These are phyloP conservation scores for Dendroctonus valens DNA, from an alignment of 1,140 invertebrate species.

Conservation along the genomic window DNA sequence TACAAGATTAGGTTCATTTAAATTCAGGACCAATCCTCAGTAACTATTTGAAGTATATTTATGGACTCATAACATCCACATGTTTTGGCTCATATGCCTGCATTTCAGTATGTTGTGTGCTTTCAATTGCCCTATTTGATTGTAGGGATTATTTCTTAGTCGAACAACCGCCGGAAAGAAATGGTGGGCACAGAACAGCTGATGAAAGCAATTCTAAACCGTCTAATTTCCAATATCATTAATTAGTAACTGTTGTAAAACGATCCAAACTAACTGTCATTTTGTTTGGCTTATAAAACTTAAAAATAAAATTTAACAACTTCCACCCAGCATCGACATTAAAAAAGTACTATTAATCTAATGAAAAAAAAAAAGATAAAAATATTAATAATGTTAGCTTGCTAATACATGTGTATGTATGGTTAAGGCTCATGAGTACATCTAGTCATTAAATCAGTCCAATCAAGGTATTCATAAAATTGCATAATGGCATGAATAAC, in stretches of 20 bases:
- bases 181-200: conserved; percentile 26
- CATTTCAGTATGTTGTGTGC: background rate
- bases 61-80: background rate
- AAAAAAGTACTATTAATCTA: no score
- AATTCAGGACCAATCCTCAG: no score
- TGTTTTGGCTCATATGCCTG: background rate
- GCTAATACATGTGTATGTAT: background rate
- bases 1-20: no score
- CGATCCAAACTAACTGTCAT: no score
- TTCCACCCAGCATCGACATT: no score
- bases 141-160: conserved; percentile 30
- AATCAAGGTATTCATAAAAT: conserved; percentile 3
- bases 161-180: conserved; percentile 24
- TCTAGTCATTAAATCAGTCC: conserved; percentile 13
- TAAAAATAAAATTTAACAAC: no score
- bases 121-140: background rate
- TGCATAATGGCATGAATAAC: background rate
- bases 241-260: no score
- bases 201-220: background rate
- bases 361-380: background rate
- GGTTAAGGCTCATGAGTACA: conserved; percentile 15
- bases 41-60: no score
- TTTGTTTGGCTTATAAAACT: no score
- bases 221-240: no score
- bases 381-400: background rate